Percentiles rank a stretch among this genome's conserved stretches.
These are phyloP conservation scores for Sebastes oblongus DNA, from an alignment of 2,797 vertebrate genomes.

Conservation along the genomic window DNA sequence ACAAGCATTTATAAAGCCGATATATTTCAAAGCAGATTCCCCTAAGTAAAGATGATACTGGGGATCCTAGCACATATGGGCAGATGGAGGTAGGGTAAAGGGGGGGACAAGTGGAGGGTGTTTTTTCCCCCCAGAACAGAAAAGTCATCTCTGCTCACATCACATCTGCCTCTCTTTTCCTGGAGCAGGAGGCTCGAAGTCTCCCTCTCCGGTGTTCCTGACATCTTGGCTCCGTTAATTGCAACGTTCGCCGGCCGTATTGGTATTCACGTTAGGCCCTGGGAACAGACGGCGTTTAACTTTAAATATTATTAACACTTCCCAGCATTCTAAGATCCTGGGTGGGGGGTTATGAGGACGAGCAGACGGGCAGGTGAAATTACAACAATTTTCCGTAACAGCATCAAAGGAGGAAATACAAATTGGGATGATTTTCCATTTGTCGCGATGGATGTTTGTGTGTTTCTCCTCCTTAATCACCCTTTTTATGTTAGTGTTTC, in stretches of 20 bases:
- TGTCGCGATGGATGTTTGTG: neutral
- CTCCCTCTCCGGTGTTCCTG: conserved; percentile 51
- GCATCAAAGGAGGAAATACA: conserved; percentile 53
- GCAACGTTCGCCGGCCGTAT: conserved; percentile 62
- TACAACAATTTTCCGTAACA: conserved; percentile 56
- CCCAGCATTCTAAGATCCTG: conserved; percentile 40
- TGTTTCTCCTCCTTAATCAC: neutral
- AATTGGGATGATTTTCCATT: conserved; percentile 39
- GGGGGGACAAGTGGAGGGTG: conserved; percentile 7
- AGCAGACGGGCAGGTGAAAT: conserved; percentile 64
- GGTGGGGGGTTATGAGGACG: conserved; percentile 35
- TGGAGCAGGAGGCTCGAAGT: conserved; percentile 35
- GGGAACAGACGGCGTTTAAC: conserved; percentile 81
- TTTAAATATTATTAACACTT: conserved; percentile 82
- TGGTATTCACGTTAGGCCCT: conserved; percentile 63
- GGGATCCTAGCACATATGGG: conserved; percentile 53
- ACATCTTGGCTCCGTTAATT: conserved; percentile 77
- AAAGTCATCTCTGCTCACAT: conserved; percentile 65
- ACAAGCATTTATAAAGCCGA: conserved; percentile 62
- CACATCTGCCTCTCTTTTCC: conserved; percentile 68
- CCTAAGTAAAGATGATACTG: conserved; percentile 61
- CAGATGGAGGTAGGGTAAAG: conserved; percentile 54
- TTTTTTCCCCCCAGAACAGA: conserved; percentile 23
- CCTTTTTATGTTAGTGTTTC: neutral
- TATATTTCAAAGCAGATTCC: conserved; percentile 64